Evolutionary conservation across 2,888 invertebrate species (phyloP).

Genomic region (Luffia ferchaultella): DNA sequence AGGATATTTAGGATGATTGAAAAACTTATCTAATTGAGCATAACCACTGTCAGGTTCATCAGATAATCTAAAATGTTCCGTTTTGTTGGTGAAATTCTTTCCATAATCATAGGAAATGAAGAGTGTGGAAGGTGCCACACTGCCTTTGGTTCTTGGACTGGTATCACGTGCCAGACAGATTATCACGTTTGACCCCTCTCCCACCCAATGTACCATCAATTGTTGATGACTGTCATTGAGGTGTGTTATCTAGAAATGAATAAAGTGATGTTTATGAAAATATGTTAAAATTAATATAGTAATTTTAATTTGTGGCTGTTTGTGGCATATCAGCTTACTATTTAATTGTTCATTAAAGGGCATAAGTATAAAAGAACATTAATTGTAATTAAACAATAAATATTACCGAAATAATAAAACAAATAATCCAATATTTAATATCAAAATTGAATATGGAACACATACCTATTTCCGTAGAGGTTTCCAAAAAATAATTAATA

Average conservation of each 20-base stretch:
- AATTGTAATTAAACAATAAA: no score
- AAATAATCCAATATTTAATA: no score
- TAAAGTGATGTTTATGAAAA: neutral
- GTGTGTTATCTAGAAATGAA: slow-evolving; percentile 67
- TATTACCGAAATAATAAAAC: no score
- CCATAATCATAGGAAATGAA: slow-evolving; percentile 92
- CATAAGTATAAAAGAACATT: no score
- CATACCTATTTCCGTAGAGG: no score
- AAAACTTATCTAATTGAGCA: slow-evolving; percentile 84
- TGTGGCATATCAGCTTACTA: no score
- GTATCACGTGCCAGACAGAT: slow-evolving; percentile 85
- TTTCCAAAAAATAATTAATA: no score
- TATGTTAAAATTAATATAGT: neutral
- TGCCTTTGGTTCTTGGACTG: slow-evolving; percentile 51
- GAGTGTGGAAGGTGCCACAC: slow-evolving; percentile 77
- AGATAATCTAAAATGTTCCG: slow-evolving; percentile 69
- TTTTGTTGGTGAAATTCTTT: slow-evolving; percentile 78
- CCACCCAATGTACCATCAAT: slow-evolving; percentile 92
- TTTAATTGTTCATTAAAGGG: no score
- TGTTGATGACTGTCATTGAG: slow-evolving; percentile 89
- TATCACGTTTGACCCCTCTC: slow-evolving; percentile 85
- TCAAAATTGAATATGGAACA: no score
- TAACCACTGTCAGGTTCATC: slow-evolving; percentile 57
- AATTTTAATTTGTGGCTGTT: neutral
- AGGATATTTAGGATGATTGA: slow-evolving; percentile 82